Evolutionary conservation across 2,888 invertebrate species (phyloP), one percentile per base, ranked within the genome.

Genomic region (Drosophila emarginata): DNA sequence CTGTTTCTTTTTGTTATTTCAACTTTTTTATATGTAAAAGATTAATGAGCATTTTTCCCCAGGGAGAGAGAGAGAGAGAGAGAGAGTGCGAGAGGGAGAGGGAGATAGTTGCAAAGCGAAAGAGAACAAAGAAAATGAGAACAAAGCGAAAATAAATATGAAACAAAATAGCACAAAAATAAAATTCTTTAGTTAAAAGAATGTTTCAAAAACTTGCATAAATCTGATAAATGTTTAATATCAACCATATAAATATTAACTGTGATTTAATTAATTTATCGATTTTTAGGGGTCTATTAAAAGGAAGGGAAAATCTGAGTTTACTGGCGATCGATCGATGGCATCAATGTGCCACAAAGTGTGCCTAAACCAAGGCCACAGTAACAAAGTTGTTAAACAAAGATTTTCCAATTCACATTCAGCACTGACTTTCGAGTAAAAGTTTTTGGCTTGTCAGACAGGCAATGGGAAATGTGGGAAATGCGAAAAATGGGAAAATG

Each of bases 21-120:
- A 28, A 40, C 18, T 36, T 21, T 21, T 45, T 21, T 26, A 14
- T 52, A 51, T 37, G 70, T 5, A n/a, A 23, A 69, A 69, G 69
- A 69, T 69, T 70, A 69, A 69, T 69, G 69, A 58, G 45, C 63
- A 21, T 14, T 36, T 39, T 40, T 9, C 50, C 9, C 39, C 51
- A 51, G 15, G 7, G 6, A n/a, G 7, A 4, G 7, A 7, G n/a
- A 12, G 15, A 32, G 6, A 26, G 26, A 23, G 3, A 23, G 23
- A 26, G 5, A 50, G 9, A 18, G 11, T 7, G n/a, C 9, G 7
- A 7, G n/a, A 26, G 18, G 18, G 4, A 32, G n/a, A 32, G 4
- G 32, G 32, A 11, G 9, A 32, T 9, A 32, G 9, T 32, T 32
- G 32, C 9, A 11, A 32, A 9, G 2, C 32, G 32, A 36, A 15